A percentile compares a stretch with the other conserved stretches of the same genome.
These are phyloP conservation scores for Eurosta solidaginis DNA, from an alignment of 1,140 invertebrate genomes.

Conservation along the genomic window DNA sequence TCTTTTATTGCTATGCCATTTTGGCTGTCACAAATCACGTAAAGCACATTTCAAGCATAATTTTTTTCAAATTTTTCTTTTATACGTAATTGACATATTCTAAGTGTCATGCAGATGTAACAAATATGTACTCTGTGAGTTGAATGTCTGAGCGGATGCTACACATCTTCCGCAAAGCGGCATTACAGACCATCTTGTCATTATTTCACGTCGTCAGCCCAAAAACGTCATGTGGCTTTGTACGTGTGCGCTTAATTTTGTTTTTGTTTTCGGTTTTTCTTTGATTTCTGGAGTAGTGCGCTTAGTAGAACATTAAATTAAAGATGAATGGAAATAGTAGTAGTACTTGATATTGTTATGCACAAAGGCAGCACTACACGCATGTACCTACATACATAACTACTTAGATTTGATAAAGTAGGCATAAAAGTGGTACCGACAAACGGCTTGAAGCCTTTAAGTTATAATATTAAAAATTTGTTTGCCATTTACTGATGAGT, in stretches of 20 bases:
- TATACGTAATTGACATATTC: background rate
- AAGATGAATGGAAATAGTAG: background rate
- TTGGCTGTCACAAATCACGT: background rate
- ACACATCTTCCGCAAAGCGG: background rate
- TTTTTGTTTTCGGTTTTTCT: too few species aligned
- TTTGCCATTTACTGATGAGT: background rate
- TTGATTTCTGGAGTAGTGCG: background rate
- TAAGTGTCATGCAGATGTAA: background rate
- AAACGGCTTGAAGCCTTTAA: background rate
- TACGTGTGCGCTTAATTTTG: background rate
- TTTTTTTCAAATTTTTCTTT: background rate
- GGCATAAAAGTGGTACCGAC: background rate
- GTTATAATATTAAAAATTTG: background rate
- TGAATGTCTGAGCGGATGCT: background rate
- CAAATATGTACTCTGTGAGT: background rate
- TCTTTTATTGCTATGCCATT: background rate
- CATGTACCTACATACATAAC: background rate
- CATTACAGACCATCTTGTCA: background rate
- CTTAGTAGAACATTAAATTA: background rate
- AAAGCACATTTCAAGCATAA: background rate
- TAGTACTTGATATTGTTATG: background rate
- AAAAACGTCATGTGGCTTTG: background rate
- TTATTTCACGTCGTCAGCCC: background rate
- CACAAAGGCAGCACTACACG: too few species aligned
- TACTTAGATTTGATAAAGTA: background rate